phyloP scores from a whole-genome alignment of 2,797 vertebrate species.

The Paguma larvata region DNA sequence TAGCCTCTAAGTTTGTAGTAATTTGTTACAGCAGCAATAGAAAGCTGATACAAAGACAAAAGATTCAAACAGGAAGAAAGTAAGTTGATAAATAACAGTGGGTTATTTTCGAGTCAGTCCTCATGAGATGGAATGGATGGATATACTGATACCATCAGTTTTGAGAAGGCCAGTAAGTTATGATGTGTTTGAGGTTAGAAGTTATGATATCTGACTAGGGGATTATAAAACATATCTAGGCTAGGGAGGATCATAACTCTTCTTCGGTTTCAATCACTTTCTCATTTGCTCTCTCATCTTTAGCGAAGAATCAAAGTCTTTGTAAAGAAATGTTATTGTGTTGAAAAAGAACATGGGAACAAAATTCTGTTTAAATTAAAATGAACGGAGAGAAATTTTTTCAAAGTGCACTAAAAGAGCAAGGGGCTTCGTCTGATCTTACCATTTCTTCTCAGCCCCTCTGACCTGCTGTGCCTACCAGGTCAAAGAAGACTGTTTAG shows the following conservation, averaged over 20 bases:
- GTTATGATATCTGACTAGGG: slow-evolving; percentile 29
- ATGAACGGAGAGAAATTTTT: slow-evolving; percentile 49
- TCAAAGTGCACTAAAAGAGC: slow-evolving; percentile 49
- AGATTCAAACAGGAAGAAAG: not conserved
- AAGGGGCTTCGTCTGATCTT: slow-evolving; percentile 30
- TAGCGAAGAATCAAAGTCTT: slow-evolving; percentile 71
- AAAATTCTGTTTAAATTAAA: slow-evolving; percentile 80
- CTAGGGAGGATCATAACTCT: slow-evolving; percentile 62
- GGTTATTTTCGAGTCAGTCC: not conserved
- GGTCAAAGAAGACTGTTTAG: slow-evolving; percentile 67
- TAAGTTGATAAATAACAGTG: not conserved
- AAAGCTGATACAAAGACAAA: slow-evolving; percentile 19
- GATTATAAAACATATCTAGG: slow-evolving; percentile 52
- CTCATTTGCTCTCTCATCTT: slow-evolving; percentile 69
- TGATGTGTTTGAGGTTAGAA: slow-evolving; percentile 54
- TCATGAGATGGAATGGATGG: not conserved
- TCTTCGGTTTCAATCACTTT: slow-evolving; percentile 75
- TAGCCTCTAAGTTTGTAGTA: not conserved
- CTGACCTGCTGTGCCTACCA: slow-evolving; percentile 56
- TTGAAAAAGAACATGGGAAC: slow-evolving; percentile 63
- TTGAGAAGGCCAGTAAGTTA: slow-evolving; percentile 1
- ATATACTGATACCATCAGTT: not conserved
- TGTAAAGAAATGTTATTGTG: slow-evolving; percentile 73
- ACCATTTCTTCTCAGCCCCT: slow-evolving; percentile 54
- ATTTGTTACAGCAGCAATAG: not conserved